Evolutionary conservation across 2,888 invertebrate species (phyloP), one percentile per base, ranked within the genome.

Genomic region (Luperina nickerlii): DNA sequence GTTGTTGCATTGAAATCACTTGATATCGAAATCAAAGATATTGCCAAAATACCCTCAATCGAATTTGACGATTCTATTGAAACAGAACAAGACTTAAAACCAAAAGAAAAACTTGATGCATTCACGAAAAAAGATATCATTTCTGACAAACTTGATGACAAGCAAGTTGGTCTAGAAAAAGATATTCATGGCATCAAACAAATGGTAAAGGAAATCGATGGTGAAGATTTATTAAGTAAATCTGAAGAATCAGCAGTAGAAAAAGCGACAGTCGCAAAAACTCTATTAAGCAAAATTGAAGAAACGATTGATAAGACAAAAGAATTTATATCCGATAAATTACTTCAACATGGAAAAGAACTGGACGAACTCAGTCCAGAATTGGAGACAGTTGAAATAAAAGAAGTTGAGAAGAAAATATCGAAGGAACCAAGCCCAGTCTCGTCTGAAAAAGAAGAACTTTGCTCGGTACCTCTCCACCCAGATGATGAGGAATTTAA

Each of bases 91-190:
- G 38, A 78, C 13, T 15, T 74, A 20, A 74, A 74, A 81, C 38
- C 68, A 20, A 62, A 75, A 60, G 11, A 75, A 67, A 18, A 74
- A 75, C 11, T 42, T 70, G 73, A 74, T 80, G 62, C 70, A 63
- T 69, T 66, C 1, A 72, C 45, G 65, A 57, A 38, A 32, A 76
- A 48, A 57, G 62, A 82, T 86, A 89, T 84, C 62, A 62, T 85
- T 89, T 89, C 90, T 89, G 82, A 85, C 86, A 82, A 83, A 95
- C 95, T 95, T 95, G 96, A 95, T 94, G 83, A 89, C 86, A 94
- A 90, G 94, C 95, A 95, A 95, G 95, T 95, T 91, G 88, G 94
- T 94, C 90, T 91, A 93, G 95, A 95, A 93, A 94, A 92, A 89
- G 91, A 93, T 92, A 90, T 90, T 82, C 77, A 83, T 66, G 65